A percentile compares a stretch with the other conserved stretches of the same genome.
phyloP scores from a whole-genome alignment of 2,888 invertebrate genomes.

The Eudasyphora cyanicolor region DNA sequence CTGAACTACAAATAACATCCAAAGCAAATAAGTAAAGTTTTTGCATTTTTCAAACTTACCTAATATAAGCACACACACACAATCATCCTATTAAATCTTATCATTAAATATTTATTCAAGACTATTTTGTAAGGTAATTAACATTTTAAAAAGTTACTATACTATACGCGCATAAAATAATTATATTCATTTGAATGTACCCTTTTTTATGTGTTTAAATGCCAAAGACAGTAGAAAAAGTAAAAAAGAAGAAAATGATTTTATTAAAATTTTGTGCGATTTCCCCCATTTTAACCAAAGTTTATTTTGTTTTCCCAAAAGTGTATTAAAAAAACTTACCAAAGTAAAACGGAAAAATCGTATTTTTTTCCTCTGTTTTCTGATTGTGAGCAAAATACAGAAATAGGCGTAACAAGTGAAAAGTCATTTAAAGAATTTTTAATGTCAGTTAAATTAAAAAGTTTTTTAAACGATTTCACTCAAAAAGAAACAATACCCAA shows the following conservation, averaged over 20 bases:
- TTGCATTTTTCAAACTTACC: too few relatives aligned
- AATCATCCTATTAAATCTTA: too few relatives aligned
- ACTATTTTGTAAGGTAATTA: too few relatives aligned
- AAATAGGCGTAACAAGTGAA: slow-evolving; percentile 57
- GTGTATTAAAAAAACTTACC: slow-evolving; percentile 30
- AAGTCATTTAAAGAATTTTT: slow-evolving; percentile 56
- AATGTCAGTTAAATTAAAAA: slow-evolving; percentile 57
- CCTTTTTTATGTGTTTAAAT: neutral
- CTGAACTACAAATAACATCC: too few relatives aligned
- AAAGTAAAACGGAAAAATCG: neutral
- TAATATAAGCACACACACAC: too few relatives aligned
- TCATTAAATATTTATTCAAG: too few relatives aligned
- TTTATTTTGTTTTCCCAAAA: slow-evolving; percentile 27
- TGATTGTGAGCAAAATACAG: slow-evolving; percentile 42
- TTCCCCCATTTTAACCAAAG: neutral
- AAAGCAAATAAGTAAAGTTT: too few relatives aligned
- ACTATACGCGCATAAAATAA: too few relatives aligned
- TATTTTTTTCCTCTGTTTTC: neutral
- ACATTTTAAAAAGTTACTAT: too few relatives aligned
- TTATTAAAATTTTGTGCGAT: slow-evolving; percentile 24
- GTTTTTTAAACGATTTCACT: slow-evolving; percentile 42
- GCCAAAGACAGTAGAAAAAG: too few relatives aligned
- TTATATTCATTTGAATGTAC: neutral
- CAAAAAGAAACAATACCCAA: neutral
- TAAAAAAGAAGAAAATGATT: neutral